Percentiles rank a stretch among this genome's conserved stretches.
Conservation (phyloP, 2,113 vertebrate genomes). For the Callipepla californica region DNA sequence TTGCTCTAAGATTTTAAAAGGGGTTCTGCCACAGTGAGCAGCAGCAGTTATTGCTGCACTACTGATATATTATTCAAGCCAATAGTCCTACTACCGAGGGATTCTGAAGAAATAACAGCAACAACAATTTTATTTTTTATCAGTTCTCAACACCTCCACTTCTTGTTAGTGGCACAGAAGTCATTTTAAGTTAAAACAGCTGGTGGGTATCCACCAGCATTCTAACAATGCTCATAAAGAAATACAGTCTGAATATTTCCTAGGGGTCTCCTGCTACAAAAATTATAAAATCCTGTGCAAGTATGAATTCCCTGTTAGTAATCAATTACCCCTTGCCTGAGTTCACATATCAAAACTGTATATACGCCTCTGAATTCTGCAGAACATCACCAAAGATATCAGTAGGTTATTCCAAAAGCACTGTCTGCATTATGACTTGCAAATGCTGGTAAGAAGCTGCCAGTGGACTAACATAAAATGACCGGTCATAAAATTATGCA, state of each 20-base stretch:
- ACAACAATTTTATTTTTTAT: not conserved
- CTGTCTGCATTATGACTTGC: not conserved
- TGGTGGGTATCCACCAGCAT: not conserved
- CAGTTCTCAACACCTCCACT: not conserved
- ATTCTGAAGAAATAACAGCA: not conserved
- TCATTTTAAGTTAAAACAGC: not conserved
- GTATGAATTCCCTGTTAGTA: not conserved
- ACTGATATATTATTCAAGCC: not conserved
- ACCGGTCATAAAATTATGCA: not conserved
- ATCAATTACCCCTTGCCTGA: not conserved
- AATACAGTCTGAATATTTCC: not conserved
- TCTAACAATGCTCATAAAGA: not conserved
- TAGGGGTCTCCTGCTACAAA: not conserved
- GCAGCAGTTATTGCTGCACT: not conserved
- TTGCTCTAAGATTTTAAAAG: not conserved
- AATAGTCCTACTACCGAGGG: not conserved
- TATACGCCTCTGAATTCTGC: not conserved
- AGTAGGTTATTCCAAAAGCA: not conserved
- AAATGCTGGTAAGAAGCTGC: not conserved
- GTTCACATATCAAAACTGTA: not conserved
- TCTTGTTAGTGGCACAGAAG: not conserved
- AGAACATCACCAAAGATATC: not conserved
- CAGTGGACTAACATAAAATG: not conserved
- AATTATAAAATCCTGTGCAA: not conserved
- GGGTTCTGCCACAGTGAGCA: not conserved